phyloP scores from a whole-genome alignment of 2,888 invertebrate genomes.

The Eupsilia transversa region DNA sequence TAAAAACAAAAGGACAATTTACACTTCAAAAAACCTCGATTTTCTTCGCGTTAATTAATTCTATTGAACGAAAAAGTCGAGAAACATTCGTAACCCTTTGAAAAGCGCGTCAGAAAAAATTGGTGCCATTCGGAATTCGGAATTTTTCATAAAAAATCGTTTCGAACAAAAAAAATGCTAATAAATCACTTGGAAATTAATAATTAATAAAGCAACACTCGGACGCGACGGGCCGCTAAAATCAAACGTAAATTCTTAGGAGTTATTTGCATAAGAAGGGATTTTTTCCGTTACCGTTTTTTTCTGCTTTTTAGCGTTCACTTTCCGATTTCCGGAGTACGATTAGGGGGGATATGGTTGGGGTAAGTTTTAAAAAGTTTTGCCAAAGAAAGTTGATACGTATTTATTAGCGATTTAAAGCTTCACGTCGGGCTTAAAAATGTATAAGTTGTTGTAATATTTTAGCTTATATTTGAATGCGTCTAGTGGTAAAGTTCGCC shows the following conservation, averaged over 20 bases:
- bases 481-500: neutral
- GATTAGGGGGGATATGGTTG: constrained; percentile 69
- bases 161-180: constrained; percentile 73
- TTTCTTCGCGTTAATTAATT: constrained; percentile 81
- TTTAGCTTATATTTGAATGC: neutral
- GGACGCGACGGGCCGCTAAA: constrained; percentile 80
- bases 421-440: accelerated
- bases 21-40: constrained; percentile 69
- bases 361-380: constrained; percentile 7
- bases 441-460: neutral
- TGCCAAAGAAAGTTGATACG: neutral
- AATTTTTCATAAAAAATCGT: constrained; percentile 81
- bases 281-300: constrained; percentile 71
- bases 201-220: constrained; percentile 85
- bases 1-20: constrained; percentile 68
- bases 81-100: constrained; percentile 79
- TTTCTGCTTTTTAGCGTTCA: constrained; percentile 73
- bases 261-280: constrained; percentile 87
- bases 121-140: constrained; percentile 48
- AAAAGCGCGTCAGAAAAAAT: constrained; percentile 78
- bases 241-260: constrained; percentile 85
- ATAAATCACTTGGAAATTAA: constrained; percentile 90
- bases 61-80: constrained; percentile 78
- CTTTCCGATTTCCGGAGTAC: constrained; percentile 76
- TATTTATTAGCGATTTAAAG: neutral